Evolutionary conservation across 2,888 invertebrate species (phyloP).

Genomic region (Aleiodes leptofemur): DNA sequence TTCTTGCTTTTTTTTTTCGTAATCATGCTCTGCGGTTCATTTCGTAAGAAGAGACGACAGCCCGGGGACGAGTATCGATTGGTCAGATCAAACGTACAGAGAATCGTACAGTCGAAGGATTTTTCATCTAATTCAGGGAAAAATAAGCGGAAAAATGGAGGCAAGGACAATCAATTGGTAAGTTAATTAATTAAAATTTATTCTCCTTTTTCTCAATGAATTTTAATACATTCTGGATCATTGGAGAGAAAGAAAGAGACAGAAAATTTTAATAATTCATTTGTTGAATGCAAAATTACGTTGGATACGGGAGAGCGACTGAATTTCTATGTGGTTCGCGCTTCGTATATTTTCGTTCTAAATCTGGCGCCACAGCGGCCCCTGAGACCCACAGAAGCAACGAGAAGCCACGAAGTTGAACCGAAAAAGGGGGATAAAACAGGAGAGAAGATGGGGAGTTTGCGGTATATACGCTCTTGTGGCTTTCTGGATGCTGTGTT

Average conservation of each 20-base stretch:
- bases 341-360: constrained; percentile 59
- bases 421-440: constrained; percentile 39
- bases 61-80: constrained; percentile 69
- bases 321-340: constrained; percentile 36
- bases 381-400: constrained; percentile 52
- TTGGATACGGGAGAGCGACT: constrained; percentile 11
- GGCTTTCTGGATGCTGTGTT: constrained; percentile 38
- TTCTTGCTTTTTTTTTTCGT: neutral
- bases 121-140: constrained; percentile 51
- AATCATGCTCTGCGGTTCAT: constrained; percentile 70
- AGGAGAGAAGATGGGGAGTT: constrained; percentile 31
- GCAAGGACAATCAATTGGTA: constrained; percentile 59
- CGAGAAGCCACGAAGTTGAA: constrained; percentile 53
- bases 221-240: neutral
- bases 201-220: neutral
- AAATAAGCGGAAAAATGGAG: neutral
- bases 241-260: neutral
- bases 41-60: constrained; percentile 63
- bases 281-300: constrained; percentile 4
- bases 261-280: neutral
- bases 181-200: constrained; percentile 49
- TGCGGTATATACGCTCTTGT: constrained; percentile 46
- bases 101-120: constrained; percentile 60
- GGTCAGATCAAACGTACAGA: constrained; percentile 64
- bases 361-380: constrained; percentile 64